Evolutionary conservation across 2,888 invertebrate species (phyloP).

Genomic region (Zygothrica quintamaculata): DNA sequence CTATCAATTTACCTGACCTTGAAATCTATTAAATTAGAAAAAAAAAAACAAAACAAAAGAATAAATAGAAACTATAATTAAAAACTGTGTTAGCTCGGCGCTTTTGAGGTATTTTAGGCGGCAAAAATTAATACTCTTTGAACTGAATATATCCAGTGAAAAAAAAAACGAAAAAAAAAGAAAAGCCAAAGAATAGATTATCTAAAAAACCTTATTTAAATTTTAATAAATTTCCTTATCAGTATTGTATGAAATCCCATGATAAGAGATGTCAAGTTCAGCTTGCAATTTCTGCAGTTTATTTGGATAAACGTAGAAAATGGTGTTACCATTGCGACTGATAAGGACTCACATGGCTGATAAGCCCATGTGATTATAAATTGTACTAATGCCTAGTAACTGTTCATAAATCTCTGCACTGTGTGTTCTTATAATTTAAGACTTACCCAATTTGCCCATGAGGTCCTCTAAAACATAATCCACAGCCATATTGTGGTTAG

Average conservation of each 20-base stretch:
- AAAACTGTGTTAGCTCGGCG: constrained; percentile 52
- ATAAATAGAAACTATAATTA: constrained; percentile 51
- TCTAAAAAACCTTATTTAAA: not conserved
- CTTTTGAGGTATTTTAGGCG: constrained; percentile 43
- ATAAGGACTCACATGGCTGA: constrained; percentile 42
- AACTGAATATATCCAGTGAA: no score
- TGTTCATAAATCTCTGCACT: constrained; percentile 14
- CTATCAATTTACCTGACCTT: constrained; percentile 53
- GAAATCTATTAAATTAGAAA: constrained; percentile 59
- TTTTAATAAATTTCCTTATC: not conserved
- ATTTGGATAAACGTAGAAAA: constrained; percentile 32
- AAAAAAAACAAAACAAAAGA: no score
- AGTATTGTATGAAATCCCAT: not conserved
- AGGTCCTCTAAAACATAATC: constrained; percentile 88
- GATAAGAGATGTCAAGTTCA: constrained; percentile 2
- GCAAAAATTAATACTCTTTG: constrained; percentile 32
- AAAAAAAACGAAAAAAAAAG: no score
- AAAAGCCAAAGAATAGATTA: no score
- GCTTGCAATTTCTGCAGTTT: constrained; percentile 12
- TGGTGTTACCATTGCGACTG: constrained; percentile 19
- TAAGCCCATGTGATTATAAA: constrained; percentile 58
- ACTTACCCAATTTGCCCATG: constrained; percentile 88
- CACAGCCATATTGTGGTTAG: constrained; percentile 86
- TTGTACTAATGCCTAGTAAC: constrained; percentile 9
- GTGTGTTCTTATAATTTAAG: constrained; percentile 4